Evolutionary conservation across 2,797 vertebrate species (phyloP).

Genomic region (Lacerta agilis): DNA sequence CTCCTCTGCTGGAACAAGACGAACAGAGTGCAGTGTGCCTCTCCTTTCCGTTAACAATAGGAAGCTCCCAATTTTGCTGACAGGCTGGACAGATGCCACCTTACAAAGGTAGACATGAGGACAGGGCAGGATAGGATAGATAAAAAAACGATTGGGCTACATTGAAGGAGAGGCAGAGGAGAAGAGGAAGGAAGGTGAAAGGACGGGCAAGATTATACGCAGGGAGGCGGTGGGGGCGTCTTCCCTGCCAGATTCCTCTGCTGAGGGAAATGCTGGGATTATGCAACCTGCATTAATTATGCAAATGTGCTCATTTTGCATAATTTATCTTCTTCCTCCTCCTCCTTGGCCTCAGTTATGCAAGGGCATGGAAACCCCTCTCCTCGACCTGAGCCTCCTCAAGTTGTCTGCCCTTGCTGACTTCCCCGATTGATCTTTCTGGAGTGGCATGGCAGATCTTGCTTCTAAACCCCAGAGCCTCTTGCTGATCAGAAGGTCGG

Average conservation of each 20-base stretch:
- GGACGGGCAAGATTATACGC: background rate
- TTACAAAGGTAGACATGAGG: background rate
- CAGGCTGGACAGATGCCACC: background rate
- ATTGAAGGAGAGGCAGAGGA: background rate
- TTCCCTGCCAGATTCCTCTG: background rate
- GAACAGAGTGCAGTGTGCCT: background rate
- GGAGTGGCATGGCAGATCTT: background rate
- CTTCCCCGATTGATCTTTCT: background rate
- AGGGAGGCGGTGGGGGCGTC: background rate
- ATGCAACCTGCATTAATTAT: constrained; percentile 9
- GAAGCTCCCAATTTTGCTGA: background rate
- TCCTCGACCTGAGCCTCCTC: background rate
- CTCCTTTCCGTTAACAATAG: background rate
- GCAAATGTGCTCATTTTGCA: constrained; percentile 1
- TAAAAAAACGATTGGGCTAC: background rate
- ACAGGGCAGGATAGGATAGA: background rate
- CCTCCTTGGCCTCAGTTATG: background rate
- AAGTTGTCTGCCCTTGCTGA: background rate
- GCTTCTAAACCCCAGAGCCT: too few species aligned
- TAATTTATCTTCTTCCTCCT: constrained; percentile 7
- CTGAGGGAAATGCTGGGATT: background rate
- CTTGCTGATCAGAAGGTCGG: too few species aligned
- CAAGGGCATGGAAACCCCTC: background rate
- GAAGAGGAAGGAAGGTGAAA: background rate
- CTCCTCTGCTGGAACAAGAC: background rate